These are phyloP conservation scores for Ischnura elegans DNA, from an alignment of 2,888 invertebrate species.

Conservation along the genomic window DNA sequence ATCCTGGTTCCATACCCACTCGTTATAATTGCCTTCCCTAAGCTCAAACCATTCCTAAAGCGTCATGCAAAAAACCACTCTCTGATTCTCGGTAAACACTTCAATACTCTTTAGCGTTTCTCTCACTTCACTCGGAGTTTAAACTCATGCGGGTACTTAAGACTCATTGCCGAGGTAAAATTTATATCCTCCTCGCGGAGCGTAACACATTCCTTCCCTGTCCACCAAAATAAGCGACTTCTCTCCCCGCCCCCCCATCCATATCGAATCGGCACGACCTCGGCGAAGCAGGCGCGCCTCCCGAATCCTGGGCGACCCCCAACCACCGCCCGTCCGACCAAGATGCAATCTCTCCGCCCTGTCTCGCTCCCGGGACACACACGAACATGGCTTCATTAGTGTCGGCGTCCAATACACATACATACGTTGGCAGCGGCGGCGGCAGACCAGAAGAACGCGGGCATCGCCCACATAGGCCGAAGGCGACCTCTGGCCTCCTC, in stretches of 20 bases:
- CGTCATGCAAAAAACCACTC: too few relatives aligned
- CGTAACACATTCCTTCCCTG: not conserved
- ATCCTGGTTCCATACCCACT: too few relatives aligned
- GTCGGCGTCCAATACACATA: slow-evolving; percentile 57
- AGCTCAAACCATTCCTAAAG: too few relatives aligned
- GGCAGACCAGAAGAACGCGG: slow-evolving; percentile 28
- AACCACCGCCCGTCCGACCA: not conserved
- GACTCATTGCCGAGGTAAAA: slow-evolving; percentile 16
- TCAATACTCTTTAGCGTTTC: too few relatives aligned
- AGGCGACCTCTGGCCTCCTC: slow-evolving; percentile 21
- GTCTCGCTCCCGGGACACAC: slow-evolving; percentile 58
- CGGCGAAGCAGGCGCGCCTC: not conserved
- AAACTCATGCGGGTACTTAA: too few relatives aligned
- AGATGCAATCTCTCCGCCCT: slow-evolving; percentile 65
- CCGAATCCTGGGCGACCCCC: not conserved
- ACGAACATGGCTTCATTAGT: slow-evolving; percentile 67
- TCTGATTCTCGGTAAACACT: too few relatives aligned
- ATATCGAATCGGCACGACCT: not conserved
- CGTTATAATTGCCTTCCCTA: too few relatives aligned
- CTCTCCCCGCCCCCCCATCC: slow-evolving; percentile 24
- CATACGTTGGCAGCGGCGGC: slow-evolving; percentile 41
- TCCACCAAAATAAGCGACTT: not conserved
- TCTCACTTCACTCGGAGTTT: too few relatives aligned
- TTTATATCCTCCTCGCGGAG: not conserved
- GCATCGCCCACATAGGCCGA: slow-evolving; percentile 47